A percentile compares a stretch with the other conserved stretches of the same genome.
phyloP scores from a whole-genome alignment of 1,140 invertebrate genomes.

The Hycleus phaleratus region DNA sequence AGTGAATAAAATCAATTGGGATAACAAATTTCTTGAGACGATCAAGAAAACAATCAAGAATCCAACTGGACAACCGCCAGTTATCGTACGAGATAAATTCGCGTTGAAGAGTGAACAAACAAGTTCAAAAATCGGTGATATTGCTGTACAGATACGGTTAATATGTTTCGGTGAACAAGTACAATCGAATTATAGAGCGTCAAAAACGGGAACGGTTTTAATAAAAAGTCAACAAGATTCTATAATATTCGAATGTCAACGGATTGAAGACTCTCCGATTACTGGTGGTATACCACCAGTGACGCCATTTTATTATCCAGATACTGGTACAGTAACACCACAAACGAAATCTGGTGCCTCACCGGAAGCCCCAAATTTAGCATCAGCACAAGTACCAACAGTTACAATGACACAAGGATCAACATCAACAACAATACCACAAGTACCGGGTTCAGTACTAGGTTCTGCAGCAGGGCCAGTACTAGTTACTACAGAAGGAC shows the following conservation, averaged over 20 bases:
- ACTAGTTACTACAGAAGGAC: too few species aligned
- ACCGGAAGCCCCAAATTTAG: too few species aligned
- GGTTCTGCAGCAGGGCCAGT: too few species aligned
- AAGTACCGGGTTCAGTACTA: too few species aligned
- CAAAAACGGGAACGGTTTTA: constrained; percentile 16
- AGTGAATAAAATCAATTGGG: constrained; percentile 20
- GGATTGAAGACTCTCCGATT: too few species aligned
- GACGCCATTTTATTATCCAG: too few species aligned
- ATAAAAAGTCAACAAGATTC: constrained; percentile 23
- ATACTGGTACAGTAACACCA: too few species aligned
- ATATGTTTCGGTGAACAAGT: constrained; percentile 30
- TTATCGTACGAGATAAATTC: constrained; percentile 10
- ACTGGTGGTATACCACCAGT: too few species aligned
- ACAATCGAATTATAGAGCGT: constrained; percentile 28
- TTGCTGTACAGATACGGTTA: constrained; percentile 26
- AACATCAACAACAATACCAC: too few species aligned
- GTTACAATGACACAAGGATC: too few species aligned
- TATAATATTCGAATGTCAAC: constrained; percentile 29
- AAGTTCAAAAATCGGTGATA: constrained; percentile 14
- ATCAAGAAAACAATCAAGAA: constrained; percentile 25
- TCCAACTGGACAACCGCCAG: constrained; percentile 14
- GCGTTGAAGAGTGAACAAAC: background rate
- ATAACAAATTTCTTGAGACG: constrained; percentile 29
- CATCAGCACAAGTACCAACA: too few species aligned
- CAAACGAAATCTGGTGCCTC: too few species aligned